Conservation (phyloP, 2,888 invertebrate genomes). For the Nomada flava region DNA sequence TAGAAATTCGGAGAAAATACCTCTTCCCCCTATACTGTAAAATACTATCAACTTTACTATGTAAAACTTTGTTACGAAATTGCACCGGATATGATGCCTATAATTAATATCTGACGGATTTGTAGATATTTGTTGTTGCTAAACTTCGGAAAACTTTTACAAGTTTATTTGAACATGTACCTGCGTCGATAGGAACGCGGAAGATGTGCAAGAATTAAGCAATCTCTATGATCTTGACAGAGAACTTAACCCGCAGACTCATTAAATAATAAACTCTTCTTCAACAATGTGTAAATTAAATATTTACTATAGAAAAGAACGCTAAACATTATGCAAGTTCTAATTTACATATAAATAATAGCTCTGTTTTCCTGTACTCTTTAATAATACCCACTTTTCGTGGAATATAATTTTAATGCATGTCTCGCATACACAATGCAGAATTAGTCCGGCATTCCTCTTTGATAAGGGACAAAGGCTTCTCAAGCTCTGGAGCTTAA, state of each 20-base stretch:
- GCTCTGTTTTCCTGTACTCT: neutral
- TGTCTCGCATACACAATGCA: neutral
- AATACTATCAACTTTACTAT: neutral
- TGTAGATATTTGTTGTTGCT: neutral
- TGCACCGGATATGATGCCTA: neutral
- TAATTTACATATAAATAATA: too few relatives aligned
- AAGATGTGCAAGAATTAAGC: neutral
- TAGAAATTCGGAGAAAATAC: neutral
- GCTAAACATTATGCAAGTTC: neutral
- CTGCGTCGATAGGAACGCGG: neutral
- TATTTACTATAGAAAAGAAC: neutral
- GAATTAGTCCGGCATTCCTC: slow-evolving; percentile 1
- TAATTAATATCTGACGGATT: neutral
- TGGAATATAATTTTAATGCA: neutral
- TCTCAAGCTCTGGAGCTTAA: slow-evolving; percentile 5
- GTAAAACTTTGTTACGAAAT: neutral
- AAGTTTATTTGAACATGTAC: neutral
- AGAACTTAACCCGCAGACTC: neutral
- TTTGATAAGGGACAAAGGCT: slow-evolving; percentile 14
- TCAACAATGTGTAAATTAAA: neutral
- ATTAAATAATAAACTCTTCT: neutral
- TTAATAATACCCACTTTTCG: neutral
- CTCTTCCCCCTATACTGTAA: neutral
- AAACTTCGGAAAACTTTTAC: neutral
- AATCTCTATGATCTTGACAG: neutral